Conservation (phyloP, 2,888 invertebrate species). For the Pimpla rufipes region DNA sequence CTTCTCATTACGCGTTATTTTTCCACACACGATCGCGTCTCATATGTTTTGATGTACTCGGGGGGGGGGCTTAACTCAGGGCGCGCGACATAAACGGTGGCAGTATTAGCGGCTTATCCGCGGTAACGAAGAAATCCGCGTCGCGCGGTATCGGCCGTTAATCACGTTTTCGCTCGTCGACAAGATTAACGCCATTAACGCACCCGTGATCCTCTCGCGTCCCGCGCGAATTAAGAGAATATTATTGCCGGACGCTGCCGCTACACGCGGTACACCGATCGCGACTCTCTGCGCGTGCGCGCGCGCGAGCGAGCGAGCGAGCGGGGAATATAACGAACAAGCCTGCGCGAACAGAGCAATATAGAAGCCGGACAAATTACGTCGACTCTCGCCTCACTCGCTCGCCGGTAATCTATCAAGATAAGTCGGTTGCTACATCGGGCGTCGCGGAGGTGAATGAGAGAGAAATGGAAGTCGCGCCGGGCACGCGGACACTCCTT, state of each 20-base stretch:
- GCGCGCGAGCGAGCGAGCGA: constrained; percentile 39
- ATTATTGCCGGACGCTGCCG: constrained; percentile 70
- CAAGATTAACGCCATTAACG: constrained; percentile 80
- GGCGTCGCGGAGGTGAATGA: constrained; percentile 31
- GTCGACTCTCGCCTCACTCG: constrained; percentile 66
- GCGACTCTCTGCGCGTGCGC: constrained; percentile 16
- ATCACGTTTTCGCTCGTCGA: constrained; percentile 74
- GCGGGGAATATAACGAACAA: constrained; percentile 63
- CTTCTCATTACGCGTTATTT: too few species aligned
- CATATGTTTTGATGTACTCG: not conserved
- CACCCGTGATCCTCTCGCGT: constrained; percentile 66
- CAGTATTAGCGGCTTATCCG: constrained; percentile 58
- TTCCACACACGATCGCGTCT: not conserved
- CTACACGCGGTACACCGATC: too few species aligned
- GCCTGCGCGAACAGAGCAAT: constrained; percentile 61
- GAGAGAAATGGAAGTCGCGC: constrained; percentile 29
- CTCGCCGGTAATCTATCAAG: constrained; percentile 79
- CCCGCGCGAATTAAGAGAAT: constrained; percentile 76
- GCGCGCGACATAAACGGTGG: constrained; percentile 43
- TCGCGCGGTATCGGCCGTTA: constrained; percentile 73
- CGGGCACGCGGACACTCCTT: constrained; percentile 63
- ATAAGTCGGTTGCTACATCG: constrained; percentile 75
- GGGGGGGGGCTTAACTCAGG: not conserved
- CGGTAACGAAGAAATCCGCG: constrained; percentile 67
- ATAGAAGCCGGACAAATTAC: constrained; percentile 77